A percentile compares a stretch with the other conserved stretches of the same genome.
Evolutionary conservation across 2,113 vertebrate genomes (phyloP).

Genomic region (Acanthisitta chloris): DNA sequence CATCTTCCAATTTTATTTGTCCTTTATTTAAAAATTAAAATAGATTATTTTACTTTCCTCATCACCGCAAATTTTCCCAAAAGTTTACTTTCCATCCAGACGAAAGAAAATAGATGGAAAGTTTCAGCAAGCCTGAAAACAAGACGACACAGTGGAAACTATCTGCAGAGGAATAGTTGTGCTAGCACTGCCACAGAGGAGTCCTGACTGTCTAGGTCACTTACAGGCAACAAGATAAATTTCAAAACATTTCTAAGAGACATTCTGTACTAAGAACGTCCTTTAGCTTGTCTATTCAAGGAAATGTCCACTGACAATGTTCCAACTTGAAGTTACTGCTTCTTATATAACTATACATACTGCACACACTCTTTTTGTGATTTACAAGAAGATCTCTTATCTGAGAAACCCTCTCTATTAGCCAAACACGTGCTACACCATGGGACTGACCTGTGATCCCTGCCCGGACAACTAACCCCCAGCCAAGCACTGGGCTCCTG

Average conservation of each 20-base stretch:
- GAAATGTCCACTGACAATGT: not conserved
- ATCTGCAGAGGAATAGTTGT: not conserved
- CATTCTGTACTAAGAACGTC: not conserved
- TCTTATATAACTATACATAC: not conserved
- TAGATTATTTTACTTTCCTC: not conserved
- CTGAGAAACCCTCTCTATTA: not conserved
- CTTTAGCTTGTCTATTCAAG: not conserved
- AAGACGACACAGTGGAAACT: not conserved
- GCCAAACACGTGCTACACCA: conserved; percentile 57
- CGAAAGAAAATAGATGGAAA: not conserved
- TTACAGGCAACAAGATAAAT: not conserved
- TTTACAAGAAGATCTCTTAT: not conserved
- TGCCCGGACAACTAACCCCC: conserved; percentile 3
- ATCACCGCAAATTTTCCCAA: not conserved
- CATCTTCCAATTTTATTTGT: not conserved
- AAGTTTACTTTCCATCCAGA: not conserved
- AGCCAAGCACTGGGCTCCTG: not conserved
- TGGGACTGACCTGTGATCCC: conserved; percentile 68
- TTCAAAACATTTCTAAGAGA: not conserved
- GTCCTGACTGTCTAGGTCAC: not conserved
- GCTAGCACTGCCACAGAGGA: not conserved
- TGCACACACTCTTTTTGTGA: not conserved
- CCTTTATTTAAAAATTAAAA: not conserved
- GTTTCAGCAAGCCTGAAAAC: not conserved
- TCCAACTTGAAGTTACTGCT: not conserved